Conservation (phyloP, 1,140 invertebrate genomes). For the Trichonephila clavata region DNA sequence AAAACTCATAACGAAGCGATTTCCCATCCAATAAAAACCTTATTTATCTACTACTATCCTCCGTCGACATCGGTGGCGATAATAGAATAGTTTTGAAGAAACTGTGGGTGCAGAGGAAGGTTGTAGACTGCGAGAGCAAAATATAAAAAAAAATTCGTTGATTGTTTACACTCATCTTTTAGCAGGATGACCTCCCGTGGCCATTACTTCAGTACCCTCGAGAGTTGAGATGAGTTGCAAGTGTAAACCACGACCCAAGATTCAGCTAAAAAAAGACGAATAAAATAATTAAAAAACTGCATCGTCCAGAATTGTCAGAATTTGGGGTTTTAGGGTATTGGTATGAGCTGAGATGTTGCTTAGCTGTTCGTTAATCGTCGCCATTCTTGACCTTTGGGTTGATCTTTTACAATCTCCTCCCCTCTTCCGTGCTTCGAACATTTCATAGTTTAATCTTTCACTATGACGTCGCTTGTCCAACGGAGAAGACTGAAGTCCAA, state of each 20-base stretch:
- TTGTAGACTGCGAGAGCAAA: neutral
- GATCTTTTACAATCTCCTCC: constrained; percentile 24
- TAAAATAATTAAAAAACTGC: constrained; percentile 2
- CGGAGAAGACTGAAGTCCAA: constrained; percentile 39
- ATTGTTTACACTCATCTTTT: constrained; percentile 70
- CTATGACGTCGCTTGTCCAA: constrained; percentile 44
- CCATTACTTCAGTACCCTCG: constrained; percentile 35
- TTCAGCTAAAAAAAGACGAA: constrained; percentile 26
- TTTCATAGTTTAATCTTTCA: constrained; percentile 43
- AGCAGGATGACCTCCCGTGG: constrained; percentile 56
- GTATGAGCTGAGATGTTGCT: constrained; percentile 44
- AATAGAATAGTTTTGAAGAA: constrained; percentile 22
- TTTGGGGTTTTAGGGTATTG: constrained; percentile 22
- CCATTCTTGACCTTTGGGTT: constrained; percentile 48
- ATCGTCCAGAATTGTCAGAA: constrained; percentile 25
- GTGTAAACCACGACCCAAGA: constrained; percentile 50
- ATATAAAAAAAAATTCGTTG: neutral
- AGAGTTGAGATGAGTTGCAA: constrained; percentile 24
- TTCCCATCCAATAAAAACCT: constrained; percentile 72
- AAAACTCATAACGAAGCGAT: constrained; percentile 58
- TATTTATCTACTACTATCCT: constrained; percentile 58
- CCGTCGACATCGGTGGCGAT: neutral
- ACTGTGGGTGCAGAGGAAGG: neutral
- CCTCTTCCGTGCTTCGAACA: neutral
- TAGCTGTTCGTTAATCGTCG: constrained; percentile 60